Conservation (phyloP, 2,888 invertebrate genomes). For the Masnerella sp. region DNA sequence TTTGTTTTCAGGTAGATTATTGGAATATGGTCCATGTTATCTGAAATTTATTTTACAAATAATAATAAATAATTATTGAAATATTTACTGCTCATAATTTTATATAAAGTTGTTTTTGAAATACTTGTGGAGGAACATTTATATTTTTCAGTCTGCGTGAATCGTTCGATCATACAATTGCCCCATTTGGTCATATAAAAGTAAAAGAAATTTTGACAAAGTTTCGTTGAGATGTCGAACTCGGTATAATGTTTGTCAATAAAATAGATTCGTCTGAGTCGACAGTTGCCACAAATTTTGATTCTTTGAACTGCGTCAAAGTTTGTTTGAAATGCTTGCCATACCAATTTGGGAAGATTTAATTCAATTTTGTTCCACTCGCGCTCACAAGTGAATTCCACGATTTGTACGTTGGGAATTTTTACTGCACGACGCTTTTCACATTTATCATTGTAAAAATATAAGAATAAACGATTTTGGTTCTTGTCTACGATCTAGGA, state of each 20-base stretch:
- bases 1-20: constrained; percentile 15
- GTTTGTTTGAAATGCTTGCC: constrained; percentile 93
- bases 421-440: constrained; percentile 79
- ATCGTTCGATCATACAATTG: constrained; percentile 63
- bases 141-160: constrained; percentile 67
- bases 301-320: constrained; percentile 93
- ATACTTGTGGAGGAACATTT: constrained; percentile 38
- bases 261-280: constrained; percentile 91
- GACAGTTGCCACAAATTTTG: constrained; percentile 96
- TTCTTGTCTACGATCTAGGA: constrained; percentile 67
- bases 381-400: constrained; percentile 95
- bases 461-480: constrained; percentile 63
- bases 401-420: constrained; percentile 79
- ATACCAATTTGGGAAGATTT: constrained; percentile 93
- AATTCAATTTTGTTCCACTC: constrained; percentile 98
- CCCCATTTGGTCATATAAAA: constrained; percentile 73
- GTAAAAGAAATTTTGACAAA: constrained; percentile 70
- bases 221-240: constrained; percentile 65
- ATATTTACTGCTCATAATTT: background rate
- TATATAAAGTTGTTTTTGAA: too few species aligned
- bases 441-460: constrained; percentile 88
- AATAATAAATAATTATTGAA: background rate
- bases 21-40: constrained; percentile 14
- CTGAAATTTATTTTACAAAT: constrained; percentile 4
- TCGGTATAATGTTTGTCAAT: constrained; percentile 80